Base-by-base conservation (phyloP, 2,888 invertebrate genomes). In the Limnephilus marmoratus region DNA sequence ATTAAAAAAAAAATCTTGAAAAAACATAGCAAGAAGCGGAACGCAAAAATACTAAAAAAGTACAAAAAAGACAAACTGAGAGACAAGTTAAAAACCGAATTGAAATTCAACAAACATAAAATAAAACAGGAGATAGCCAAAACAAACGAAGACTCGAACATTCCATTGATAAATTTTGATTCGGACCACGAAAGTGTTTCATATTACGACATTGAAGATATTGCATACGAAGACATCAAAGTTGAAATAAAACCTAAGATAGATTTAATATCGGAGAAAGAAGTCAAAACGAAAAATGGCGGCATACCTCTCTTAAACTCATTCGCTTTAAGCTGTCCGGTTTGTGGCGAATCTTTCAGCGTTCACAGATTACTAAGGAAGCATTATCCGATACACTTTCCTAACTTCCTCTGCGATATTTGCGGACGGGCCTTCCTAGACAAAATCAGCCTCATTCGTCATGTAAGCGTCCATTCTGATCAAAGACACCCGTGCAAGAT, bases 321-420 rank as follows among this genome's bases (percentile, higher is more conserved):
- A 18, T 90, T 45, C 24, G 24, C 85, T 12, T 85, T 83, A 41
- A 34, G 29, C 3, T 91, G 91, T 81, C 91, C 91, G 4, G 49
- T 90, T 37, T 91, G 91, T 68, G 18, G 85, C 2, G 81, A 90
- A 68, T 68, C 45, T 3, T 91, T 91, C 53, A 18, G 7, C 11
- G 31, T 83, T 9, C 80, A 80, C 29, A 34, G 15, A 24, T 34
- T 18, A 9, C 34, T 91, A 13, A 24, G 45, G 7, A 37, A 80
- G 29, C 91, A 91, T 45, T 90, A 81, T 31, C 80, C 45, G 0
- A 85, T 85, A 18, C 91, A 91, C 81, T 90, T 85, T 91, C 80
- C 83, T 11, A 91, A 85, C 68, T 91, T 90, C 34, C 81, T 91
- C 13, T 91, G 91, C 15, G 85, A 91, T 41, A 81, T 90, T 18